Base-by-base conservation (phyloP, 2,888 invertebrate species). In the Parascotia fuliginaria region DNA sequence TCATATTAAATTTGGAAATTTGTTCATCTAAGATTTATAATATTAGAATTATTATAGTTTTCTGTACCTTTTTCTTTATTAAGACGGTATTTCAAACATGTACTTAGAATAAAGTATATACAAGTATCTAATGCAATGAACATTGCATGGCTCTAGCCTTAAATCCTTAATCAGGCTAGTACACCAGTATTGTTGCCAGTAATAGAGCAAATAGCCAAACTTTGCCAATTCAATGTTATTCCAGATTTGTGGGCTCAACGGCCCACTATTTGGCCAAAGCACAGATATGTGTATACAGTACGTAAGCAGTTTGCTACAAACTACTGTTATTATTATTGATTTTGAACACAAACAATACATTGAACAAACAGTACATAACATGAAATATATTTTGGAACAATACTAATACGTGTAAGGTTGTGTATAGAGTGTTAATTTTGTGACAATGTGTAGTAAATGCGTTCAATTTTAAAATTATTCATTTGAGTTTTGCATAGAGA, bases 181-280 rank as follows among this genome's bases (percentile, higher is more conserved):
- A 16, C n/a, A 22, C 42, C 52, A 56, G 56, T 44, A 39, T 42
- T 47, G 44, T 45, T 34, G 39, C 15, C 40, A 28, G 47, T 44
- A 39, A 49, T 50, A 42, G 11, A 47, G 43, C 46, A 48, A 69
- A 67, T 54, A 46, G 53, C 46, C 40, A 29, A 36, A 54, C 66
- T 58, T 58, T 68, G 73, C 70, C 70, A 65, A 69, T 55, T 49
- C 65, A 55, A 62, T 64, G 62, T 64, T 65, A 55, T 60, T 56
- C 41, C 58, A 65, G 71, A 71, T 74, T 74, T 67, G 66, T 53
- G 60, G 62, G 56, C 43, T 32, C 40, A 38, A 28, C 34, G 45
- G 32, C 13, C 32, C 19, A 36, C 36, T 12, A 36, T 36, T 36
- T 36, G 36, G 36, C 36, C 36, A 19, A 19, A 36, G 12, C 19